Base-by-base conservation (phyloP, 2,113 vertebrate genomes). In the Promerops cafer region DNA sequence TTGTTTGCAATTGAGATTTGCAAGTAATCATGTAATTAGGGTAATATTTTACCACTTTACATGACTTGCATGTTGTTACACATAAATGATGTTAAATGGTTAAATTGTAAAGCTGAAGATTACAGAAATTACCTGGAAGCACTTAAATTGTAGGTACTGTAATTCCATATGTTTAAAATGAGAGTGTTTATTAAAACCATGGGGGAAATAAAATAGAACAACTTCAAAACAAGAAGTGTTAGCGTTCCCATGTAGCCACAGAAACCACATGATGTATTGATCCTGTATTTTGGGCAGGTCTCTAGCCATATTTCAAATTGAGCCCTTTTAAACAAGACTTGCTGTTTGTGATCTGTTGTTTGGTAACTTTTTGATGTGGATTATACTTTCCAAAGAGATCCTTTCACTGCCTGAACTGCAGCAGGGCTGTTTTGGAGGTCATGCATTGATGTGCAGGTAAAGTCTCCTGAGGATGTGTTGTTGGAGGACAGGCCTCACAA, bases 401-500 rank as follows among this genome's bases (percentile, higher is more conserved):
- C 8, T 71, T 87, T n/a, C 10, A 11, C 20, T 64, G 31, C 49
- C 39, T 27, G 24, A 76, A 10, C 7, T 11, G n/a, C 30, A 37
- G 60, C 0, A 0, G 20, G 49, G 13, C 22, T 17, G 37, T 31
- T 75, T 30, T 45, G 37, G 60, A 31, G 11, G 39, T 40, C 5
- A 2, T 13, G 27, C 6, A 5, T 1, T 49, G 39, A 18, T 13
- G 44, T 42, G 10, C 24, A 28, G 33, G 11, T 40, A 49, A 33
- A 15, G 15, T 31, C n/a, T 87, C 64, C 9, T 13, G n/a, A 19
- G 4, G 1, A 3, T 20, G 5, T 11, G 0, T 54, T 61, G 13
- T 40, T 31, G 14, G 39, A 64, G 47, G 14, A 54, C 10, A 42
- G 30, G 31, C 66, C 61, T 52, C 8, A 0, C 19, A 33, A 44